These are phyloP conservation scores for Drosophila pruinosa DNA, from an alignment of 1,140 invertebrate species.

Conservation along the genomic window DNA sequence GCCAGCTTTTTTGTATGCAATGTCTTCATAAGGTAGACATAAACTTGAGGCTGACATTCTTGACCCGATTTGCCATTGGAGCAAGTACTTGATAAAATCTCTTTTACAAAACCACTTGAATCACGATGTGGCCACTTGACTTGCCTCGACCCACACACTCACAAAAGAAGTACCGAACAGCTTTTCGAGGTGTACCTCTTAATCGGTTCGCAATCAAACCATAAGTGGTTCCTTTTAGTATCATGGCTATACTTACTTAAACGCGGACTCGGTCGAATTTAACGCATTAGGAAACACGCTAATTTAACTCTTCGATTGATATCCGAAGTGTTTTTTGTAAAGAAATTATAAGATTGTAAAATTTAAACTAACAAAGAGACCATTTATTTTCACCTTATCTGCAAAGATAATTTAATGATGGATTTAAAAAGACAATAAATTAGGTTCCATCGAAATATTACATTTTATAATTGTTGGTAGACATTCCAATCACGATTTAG, in stretches of 20 bases:
- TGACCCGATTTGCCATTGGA: constrained; percentile 54
- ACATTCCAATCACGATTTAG: background rate
- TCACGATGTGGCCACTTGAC: constrained; percentile 25
- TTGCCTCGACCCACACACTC: constrained; percentile 31
- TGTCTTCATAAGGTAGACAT: constrained; percentile 1
- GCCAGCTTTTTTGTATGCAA: constrained; percentile 49
- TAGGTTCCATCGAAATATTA: background rate
- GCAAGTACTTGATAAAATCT: constrained; percentile 23
- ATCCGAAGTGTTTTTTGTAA: background rate
- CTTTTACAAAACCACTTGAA: constrained; percentile 35
- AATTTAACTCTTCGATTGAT: background rate
- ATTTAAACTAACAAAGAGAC: background rate
- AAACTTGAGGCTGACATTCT: constrained; percentile 43
- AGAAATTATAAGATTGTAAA: too few relatives aligned
- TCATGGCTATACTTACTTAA: background rate
- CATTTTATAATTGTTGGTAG: background rate
- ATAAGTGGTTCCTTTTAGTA: background rate
- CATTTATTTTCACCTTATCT: background rate
- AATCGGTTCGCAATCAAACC: constrained; percentile 11
- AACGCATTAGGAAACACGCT: background rate
- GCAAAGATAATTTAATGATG: background rate
- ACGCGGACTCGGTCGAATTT: background rate
- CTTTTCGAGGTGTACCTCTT: background rate
- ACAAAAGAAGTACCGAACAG: background rate
- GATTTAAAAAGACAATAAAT: background rate